Conservation (phyloP, 2,113 vertebrate species). For the Brevimyrus niger region DNA sequence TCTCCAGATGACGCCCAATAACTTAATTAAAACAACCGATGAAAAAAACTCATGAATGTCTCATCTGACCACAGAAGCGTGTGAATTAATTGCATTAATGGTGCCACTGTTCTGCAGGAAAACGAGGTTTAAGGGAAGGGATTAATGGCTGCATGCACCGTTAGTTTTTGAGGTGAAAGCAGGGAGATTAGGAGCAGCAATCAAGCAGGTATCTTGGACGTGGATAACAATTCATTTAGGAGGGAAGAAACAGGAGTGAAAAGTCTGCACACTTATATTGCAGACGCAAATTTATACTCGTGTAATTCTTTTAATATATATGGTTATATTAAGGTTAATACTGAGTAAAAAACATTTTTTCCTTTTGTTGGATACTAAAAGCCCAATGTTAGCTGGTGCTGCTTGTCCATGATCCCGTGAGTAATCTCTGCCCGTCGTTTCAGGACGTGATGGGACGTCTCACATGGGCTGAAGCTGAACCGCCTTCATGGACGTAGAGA, state of each 20-base stretch:
- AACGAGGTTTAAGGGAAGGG: conserved; percentile 5
- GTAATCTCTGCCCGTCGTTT: neutral
- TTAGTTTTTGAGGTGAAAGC: conserved; percentile 11
- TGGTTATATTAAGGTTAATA: conserved; percentile 6
- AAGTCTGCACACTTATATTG: neutral
- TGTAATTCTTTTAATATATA: neutral
- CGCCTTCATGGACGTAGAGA: neutral
- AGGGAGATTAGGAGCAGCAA: conserved; percentile 6
- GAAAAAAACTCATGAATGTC: conserved; percentile 25
- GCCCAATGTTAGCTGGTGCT: neutral
- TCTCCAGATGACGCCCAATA: neutral
- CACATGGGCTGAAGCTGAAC: neutral
- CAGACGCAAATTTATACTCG: neutral
- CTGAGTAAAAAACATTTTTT: neutral
- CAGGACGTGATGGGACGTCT: conserved; percentile 7
- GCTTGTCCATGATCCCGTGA: neutral
- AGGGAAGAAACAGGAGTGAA: conserved; percentile 5
- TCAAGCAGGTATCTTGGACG: conserved; percentile 20
- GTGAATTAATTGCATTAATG: neutral
- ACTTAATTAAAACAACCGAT: neutral
- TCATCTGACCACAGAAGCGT: conserved; percentile 1
- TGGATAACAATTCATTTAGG: conserved; percentile 22
- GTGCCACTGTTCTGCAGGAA: neutral
- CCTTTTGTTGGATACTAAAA: neutral
- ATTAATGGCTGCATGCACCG: conserved; percentile 11